Conservation (phyloP, 1,140 invertebrate genomes). For the Pseudomyrmex concolor region DNA sequence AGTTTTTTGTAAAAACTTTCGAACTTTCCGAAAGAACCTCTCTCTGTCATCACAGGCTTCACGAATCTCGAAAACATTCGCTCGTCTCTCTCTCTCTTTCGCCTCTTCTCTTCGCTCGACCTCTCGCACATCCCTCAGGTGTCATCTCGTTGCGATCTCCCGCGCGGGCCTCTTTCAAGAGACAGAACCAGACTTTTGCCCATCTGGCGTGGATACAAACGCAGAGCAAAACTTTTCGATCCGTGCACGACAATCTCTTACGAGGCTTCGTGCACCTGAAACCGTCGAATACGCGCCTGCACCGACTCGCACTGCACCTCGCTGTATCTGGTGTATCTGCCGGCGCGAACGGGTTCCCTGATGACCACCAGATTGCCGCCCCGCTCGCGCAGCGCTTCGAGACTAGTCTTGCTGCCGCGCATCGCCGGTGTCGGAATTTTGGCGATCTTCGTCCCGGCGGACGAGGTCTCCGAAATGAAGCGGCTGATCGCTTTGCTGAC, state of each 20-base stretch:
- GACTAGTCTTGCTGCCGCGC: conserved; percentile 75
- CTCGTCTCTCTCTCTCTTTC: not conserved
- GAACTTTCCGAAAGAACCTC: conserved; percentile 17
- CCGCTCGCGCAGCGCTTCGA: conserved; percentile 80
- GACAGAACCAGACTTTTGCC: not conserved
- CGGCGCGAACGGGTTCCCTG: conserved; percentile 85
- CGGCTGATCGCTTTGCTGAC: conserved; percentile 85
- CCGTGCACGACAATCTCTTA: conserved; percentile 65
- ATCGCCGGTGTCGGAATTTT: conserved; percentile 45
- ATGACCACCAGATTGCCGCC: conserved; percentile 86
- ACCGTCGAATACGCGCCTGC: conserved; percentile 85
- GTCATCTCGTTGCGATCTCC: conserved; percentile 32
- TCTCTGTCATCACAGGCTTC: conserved; percentile 41
- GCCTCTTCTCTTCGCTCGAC: not conserved
- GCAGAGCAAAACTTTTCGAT: not conserved
- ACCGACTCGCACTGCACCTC: conserved; percentile 86
- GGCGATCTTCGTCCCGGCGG: conserved; percentile 31
- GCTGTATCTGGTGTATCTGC: conserved; percentile 85
- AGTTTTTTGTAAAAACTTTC: conserved; percentile 1
- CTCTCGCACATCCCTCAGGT: too few relatives aligned
- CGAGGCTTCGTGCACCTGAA: conserved; percentile 84
- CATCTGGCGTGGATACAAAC: conserved; percentile 8
- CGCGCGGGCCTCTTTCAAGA: conserved; percentile 5
- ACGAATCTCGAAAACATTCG: conserved; percentile 41
- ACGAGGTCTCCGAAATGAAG: conserved; percentile 78